Percentiles rank a stretch among this genome's conserved stretches.
These are phyloP conservation scores for Hippolais icterina DNA, from an alignment of 2,113 vertebrate species.

Conservation along the genomic window DNA sequence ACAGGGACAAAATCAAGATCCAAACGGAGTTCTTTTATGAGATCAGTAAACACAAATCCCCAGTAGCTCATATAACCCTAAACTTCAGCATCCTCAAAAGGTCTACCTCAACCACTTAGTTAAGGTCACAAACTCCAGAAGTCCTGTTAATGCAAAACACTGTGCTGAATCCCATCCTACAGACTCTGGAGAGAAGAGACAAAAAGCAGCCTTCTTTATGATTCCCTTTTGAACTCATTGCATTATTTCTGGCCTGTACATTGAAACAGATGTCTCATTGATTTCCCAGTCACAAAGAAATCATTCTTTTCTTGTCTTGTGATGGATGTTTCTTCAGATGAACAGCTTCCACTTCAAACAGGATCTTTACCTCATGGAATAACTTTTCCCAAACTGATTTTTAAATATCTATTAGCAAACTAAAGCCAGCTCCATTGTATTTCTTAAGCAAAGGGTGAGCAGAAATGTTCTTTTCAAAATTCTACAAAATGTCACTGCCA, in stretches of 20 bases:
- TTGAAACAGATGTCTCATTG: constrained; percentile 67
- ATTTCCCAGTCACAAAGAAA: constrained; percentile 61
- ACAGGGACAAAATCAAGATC: background rate
- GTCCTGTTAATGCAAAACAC: background rate
- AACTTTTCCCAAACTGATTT: constrained; percentile 33
- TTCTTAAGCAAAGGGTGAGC: background rate
- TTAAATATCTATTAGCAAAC: constrained; percentile 19
- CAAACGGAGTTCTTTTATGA: background rate
- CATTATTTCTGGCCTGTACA: constrained; percentile 42
- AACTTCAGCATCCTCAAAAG: background rate
- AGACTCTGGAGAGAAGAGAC: background rate
- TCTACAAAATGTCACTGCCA: background rate
- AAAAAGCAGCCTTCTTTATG: constrained; percentile 15
- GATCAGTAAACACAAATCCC: background rate
- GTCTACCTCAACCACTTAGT: background rate
- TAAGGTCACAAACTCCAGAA: background rate
- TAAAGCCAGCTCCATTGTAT: background rate
- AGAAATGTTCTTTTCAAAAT: background rate
- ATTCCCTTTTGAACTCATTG: constrained; percentile 34
- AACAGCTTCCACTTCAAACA: constrained; percentile 24
- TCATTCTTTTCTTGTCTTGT: constrained; percentile 55
- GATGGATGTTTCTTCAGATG: constrained; percentile 41
- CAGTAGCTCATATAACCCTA: background rate
- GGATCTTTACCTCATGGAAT: constrained; percentile 41
- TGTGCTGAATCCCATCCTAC: background rate